A percentile compares a stretch with the other conserved stretches of the same genome.
phyloP scores from a whole-genome alignment of 1,140 invertebrate genomes.

The Triops longicaudatus region DNA sequence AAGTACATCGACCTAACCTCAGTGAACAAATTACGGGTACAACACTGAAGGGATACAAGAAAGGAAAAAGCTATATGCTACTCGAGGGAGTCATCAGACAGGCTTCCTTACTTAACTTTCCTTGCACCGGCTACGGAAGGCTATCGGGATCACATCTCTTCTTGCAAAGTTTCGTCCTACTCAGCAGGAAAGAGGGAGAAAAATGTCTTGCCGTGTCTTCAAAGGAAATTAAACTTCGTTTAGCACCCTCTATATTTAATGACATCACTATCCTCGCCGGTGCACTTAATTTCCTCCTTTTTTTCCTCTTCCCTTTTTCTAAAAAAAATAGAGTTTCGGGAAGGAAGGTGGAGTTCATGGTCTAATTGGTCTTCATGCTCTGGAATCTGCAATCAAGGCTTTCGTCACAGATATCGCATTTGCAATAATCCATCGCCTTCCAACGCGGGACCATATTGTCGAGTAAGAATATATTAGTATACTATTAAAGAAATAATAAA shows the following conservation, averaged over 20 bases:
- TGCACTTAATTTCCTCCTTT: not conserved
- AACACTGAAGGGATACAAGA: not conserved
- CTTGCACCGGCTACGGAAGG: not conserved
- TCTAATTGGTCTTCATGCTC: slow-evolving; percentile 8
- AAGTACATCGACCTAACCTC: not conserved
- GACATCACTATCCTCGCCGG: not conserved
- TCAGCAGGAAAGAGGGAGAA: not conserved
- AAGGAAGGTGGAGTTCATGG: not conserved
- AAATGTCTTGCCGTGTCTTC: not conserved
- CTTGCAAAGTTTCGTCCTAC: not conserved
- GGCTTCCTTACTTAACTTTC: slow-evolving; percentile 8
- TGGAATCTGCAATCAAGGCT: not conserved
- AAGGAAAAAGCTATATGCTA: not conserved
- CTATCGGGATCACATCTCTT: not conserved
- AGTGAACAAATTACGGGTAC: not conserved
- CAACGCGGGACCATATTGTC: not conserved
- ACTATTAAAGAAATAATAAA: too few relatives aligned
- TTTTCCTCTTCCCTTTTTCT: not conserved
- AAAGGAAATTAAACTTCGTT: not conserved
- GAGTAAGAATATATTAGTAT: not conserved
- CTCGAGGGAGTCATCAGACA: not conserved
- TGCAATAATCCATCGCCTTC: not conserved
- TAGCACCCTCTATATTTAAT: not conserved
- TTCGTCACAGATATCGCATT: not conserved
- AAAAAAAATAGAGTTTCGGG: not conserved